Conservation (phyloP, 2,797 vertebrate genomes). For the Sardinella longiceps region DNA sequence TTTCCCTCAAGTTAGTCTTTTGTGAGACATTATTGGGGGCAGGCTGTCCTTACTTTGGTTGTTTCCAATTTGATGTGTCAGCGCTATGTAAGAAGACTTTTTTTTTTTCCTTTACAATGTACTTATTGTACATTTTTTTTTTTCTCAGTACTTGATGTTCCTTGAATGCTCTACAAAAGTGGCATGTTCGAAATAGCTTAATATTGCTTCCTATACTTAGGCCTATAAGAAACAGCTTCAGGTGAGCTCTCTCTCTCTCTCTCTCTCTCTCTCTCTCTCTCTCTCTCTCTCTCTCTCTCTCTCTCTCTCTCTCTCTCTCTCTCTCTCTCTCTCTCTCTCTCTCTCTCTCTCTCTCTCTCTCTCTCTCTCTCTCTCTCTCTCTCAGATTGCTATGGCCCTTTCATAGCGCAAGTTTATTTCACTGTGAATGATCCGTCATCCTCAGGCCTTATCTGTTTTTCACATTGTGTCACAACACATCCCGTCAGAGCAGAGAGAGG, state of each 20-base stretch:
- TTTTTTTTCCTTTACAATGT: background rate
- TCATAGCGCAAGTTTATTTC: background rate
- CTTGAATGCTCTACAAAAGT: too few relatives aligned
- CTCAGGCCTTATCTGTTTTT: background rate
- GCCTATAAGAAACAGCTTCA: too few relatives aligned
- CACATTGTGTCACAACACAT: background rate
- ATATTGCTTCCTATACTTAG: too few relatives aligned
- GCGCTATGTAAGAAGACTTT: background rate
- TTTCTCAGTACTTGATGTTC: too few relatives aligned
- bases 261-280: background rate
- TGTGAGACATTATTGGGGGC: too few relatives aligned
- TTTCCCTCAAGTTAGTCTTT: background rate
- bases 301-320: background rate
- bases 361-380: background rate
- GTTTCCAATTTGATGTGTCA: too few relatives aligned
- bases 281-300: background rate
- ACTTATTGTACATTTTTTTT: too few relatives aligned
- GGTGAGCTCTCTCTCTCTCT: background rate
- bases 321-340: background rate
- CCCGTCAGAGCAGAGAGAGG: background rate
- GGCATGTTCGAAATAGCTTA: too few relatives aligned
- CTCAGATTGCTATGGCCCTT: background rate
- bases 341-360: background rate
- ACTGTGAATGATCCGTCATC: background rate
- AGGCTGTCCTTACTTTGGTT: too few relatives aligned